phyloP scores from a whole-genome alignment of 2,113 vertebrate genomes.

The Phylloscopus trochiloides region DNA sequence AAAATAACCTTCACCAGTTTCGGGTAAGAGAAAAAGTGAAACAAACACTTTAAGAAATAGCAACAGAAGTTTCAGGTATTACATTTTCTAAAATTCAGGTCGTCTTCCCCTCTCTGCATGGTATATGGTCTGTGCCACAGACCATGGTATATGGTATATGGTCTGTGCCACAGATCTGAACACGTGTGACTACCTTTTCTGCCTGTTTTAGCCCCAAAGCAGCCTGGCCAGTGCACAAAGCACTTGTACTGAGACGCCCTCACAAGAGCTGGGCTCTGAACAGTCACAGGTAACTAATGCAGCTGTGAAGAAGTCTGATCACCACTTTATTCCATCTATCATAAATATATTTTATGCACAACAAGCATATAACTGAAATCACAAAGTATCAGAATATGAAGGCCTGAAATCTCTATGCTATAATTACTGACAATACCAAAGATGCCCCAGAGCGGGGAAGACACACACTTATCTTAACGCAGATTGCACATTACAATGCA shows the following conservation, averaged over 20 bases:
- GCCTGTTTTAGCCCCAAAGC: neutral
- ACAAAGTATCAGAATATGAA: neutral
- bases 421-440: neutral
- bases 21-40: neutral
- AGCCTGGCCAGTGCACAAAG: accelerated
- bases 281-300: neutral
- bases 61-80: neutral
- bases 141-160: accelerated
- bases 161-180: neutral
- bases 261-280: neutral
- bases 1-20: neutral
- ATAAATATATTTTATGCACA: neutral
- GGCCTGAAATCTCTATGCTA: neutral
- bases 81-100: neutral
- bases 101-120: neutral
- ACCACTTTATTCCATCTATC: neutral
- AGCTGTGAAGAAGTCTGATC: neutral
- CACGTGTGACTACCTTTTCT: neutral
- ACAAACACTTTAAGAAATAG: neutral
- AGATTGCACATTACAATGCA: neutral
- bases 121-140: neutral
- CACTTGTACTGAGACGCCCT: accelerated
- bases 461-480: neutral
- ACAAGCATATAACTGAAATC: neutral
- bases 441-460: neutral